Percentiles rank a stretch among this genome's conserved stretches.
Evolutionary conservation across 2,888 invertebrate genomes (phyloP).

Genomic region (Oxyscelio sp.): DNA sequence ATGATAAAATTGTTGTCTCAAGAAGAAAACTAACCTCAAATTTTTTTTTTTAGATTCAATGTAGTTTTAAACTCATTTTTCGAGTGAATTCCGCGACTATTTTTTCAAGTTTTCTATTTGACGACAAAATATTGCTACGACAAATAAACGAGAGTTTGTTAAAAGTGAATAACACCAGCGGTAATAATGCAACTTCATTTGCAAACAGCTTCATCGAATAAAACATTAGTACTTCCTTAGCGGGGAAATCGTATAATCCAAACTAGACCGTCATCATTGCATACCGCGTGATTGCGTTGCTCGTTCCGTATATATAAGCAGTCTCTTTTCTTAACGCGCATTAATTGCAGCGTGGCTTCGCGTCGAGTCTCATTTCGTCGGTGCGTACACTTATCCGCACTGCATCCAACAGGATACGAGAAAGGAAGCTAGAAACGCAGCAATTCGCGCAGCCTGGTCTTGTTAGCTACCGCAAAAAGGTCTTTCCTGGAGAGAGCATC

Average conservation of each 20-base stretch:
- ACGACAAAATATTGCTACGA: conserved; percentile 58
- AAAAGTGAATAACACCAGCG: conserved; percentile 2
- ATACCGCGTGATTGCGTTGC: conserved; percentile 13
- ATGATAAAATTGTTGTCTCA: too few species aligned
- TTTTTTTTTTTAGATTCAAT: too few species aligned
- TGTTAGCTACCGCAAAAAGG: conserved; percentile 61
- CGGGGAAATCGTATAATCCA: conserved; percentile 33
- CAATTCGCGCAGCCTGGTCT: conserved; percentile 58
- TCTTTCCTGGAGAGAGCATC: conserved; percentile 66
- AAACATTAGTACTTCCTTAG: conserved; percentile 30
- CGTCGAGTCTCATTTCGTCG: conserved; percentile 55
- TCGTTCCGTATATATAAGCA: conserved; percentile 6
- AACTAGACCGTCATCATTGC: conserved; percentile 39
- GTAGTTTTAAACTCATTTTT: too few species aligned
- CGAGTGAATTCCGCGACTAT: too few species aligned
- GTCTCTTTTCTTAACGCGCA: conserved; percentile 49
- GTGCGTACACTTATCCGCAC: conserved; percentile 56
- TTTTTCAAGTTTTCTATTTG: too few species aligned
- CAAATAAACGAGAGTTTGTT: conserved; percentile 56
- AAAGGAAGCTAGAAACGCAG: conserved; percentile 16
- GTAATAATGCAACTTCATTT: conserved; percentile 40
- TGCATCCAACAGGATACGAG: conserved; percentile 34
- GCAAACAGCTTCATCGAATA: conserved; percentile 39
- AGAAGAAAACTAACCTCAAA: too few species aligned
- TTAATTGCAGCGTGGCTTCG: conserved; percentile 60